Percentiles rank a stretch among this genome's conserved stretches.
Evolutionary conservation across 2,113 vertebrate species (phyloP).

Genomic region (Cephalopterus ornatus): DNA sequence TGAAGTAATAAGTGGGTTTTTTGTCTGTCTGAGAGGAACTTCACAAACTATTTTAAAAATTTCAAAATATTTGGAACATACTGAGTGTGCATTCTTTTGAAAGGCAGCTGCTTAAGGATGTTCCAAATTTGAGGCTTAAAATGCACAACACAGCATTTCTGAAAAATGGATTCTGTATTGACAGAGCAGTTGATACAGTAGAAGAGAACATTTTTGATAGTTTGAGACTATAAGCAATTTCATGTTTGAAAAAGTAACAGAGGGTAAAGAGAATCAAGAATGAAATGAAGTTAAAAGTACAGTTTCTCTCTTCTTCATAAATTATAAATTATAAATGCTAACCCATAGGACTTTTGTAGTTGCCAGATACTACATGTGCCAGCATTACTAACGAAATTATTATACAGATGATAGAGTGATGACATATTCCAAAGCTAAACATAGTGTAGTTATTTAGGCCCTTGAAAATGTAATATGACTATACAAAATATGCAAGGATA

Average conservation of each 20-base stretch:
- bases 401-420: neutral
- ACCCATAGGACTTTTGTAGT: neutral
- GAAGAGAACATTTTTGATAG: neutral
- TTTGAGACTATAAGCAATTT: neutral
- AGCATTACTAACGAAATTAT: neutral
- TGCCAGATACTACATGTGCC: neutral
- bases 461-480: neutral
- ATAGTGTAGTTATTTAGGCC: neutral
- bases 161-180: neutral
- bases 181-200: neutral
- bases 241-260: neutral
- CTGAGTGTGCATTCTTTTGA: neutral
- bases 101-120: neutral
- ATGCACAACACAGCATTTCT: neutral
- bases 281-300: neutral
- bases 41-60: fast-evolving
- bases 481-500: neutral
- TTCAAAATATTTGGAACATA: neutral
- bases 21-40: neutral
- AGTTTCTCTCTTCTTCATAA: neutral
- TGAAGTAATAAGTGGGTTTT: neutral
- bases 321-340: neutral
- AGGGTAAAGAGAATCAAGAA: neutral
- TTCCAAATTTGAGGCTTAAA: neutral
- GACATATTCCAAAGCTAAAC: neutral